Percentiles rank a stretch among this genome's conserved stretches.
Conservation (phyloP, 2,888 invertebrate genomes). For the Meliscaeva auricollis region DNA sequence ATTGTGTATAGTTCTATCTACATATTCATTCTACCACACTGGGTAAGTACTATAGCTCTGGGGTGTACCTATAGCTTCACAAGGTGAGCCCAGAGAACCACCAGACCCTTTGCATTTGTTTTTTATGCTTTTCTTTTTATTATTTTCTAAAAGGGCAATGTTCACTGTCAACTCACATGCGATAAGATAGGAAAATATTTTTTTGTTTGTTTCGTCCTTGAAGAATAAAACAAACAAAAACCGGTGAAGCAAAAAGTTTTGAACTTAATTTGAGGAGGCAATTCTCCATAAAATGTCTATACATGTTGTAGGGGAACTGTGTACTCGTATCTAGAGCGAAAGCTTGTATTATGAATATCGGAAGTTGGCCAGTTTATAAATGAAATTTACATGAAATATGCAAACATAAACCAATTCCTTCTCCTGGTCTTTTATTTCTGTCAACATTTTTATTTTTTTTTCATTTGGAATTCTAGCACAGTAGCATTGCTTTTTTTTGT, state of each 20-base stretch:
- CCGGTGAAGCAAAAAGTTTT: conserved; percentile 35
- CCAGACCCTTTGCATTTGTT: conserved; percentile 25
- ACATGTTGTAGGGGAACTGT: neutral
- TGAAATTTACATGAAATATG: conserved; percentile 26
- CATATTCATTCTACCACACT: no score
- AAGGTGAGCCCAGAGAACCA: conserved; percentile 22
- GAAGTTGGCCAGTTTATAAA: conserved; percentile 38
- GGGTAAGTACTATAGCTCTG: neutral
- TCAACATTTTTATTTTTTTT: no score
- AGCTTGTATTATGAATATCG: conserved; percentile 23
- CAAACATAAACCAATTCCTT: conserved; percentile 8
- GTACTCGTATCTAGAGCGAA: neutral
- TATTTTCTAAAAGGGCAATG: conserved; percentile 15
- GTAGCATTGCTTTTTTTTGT: neutral
- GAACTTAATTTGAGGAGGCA: conserved; percentile 34
- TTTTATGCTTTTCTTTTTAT: no score
- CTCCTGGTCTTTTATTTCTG: conserved; percentile 8
- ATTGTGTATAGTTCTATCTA: neutral
- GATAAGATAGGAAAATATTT: conserved; percentile 25
- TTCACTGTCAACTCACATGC: conserved; percentile 42
- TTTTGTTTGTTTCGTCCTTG: conserved; percentile 33
- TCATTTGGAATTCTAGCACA: conserved; percentile 12
- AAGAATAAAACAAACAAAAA: conserved; percentile 29
- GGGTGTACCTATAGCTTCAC: neutral
- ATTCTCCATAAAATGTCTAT: neutral